Base-by-base conservation (phyloP, 2,888 invertebrate genomes). In the Loripinus fragilis region DNA sequence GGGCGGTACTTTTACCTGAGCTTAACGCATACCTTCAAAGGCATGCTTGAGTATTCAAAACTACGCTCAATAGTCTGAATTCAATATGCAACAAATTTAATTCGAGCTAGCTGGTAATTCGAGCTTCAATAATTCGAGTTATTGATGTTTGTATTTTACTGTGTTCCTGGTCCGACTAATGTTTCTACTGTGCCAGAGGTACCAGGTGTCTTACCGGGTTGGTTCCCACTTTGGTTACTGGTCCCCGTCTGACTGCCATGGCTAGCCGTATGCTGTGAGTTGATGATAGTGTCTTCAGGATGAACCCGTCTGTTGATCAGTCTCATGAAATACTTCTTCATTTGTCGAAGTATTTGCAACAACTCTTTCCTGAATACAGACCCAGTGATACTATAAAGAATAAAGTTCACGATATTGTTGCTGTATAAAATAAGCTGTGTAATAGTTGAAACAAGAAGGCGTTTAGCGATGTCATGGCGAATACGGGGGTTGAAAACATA, bases 361-460 rank as follows among this genome's bases (percentile, higher is more conserved):
- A 60, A 20, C 17, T 60, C 33, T 20, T 60, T 60, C 23, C 60
- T 60, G n/a, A 60, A 60, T 1, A 60, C 30, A 5, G 12, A 28
- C 5, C 60, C 60, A 33, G 17, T 12, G 20, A 60, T 5, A 20
- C 33, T 17, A 20, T 60, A 60, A 2, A 60, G 8, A 30, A 60
- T 30, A 60, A 60, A 60, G 33, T 60, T 60, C 12, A 60, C 30
- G 15, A 28, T 60, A 33, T 60, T 60, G n/a, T 60, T 60, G 20
- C 60, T 60, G 33, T 60, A 33, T 33, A 60, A 20, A 17, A 60
- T 17, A 2, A 60, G 5, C 2, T 5, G 5, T 8, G 33, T 20
- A 20, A 60, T 20, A 10, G 33, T 33, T 20, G 20, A 7, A 2
- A 33, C 15, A 5, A 60, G 33, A 12, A 60, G 5, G 2, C 20